Evolutionary conservation across 2,888 invertebrate species (phyloP).

Genomic region (Reticulitermes lucifugus): DNA sequence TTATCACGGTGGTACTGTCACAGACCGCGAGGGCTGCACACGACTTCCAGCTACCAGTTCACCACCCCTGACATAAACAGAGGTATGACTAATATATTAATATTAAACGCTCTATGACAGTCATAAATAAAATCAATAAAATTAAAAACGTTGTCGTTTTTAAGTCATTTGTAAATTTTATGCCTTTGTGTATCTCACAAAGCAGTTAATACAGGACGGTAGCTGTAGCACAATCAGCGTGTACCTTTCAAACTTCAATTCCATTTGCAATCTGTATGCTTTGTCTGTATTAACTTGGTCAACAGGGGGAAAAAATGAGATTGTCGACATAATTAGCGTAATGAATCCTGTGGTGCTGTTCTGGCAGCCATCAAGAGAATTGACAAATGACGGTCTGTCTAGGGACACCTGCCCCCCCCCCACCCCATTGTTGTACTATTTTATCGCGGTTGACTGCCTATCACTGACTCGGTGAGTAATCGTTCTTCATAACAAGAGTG

Average conservation of each 20-base stretch:
- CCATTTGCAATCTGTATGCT: not conserved
- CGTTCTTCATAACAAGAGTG: slow-evolving; percentile 46
- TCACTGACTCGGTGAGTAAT: slow-evolving; percentile 49
- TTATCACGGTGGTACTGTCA: no score
- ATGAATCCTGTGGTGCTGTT: slow-evolving; percentile 41
- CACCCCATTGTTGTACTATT: slow-evolving; percentile 22
- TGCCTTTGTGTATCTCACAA: no score
- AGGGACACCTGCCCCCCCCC: slow-evolving; percentile 47
- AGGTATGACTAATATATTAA: no score
- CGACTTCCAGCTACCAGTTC: no score
- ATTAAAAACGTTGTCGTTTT: no score
- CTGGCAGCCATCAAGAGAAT: slow-evolving; percentile 29
- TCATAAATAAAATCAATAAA: no score
- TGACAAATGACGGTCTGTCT: slow-evolving; percentile 49
- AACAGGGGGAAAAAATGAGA: slow-evolving; percentile 20
- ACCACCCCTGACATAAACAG: no score
- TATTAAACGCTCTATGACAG: no score
- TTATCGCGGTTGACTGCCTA: slow-evolving; percentile 45
- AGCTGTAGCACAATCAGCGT: not conserved
- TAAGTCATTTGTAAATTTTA: no score
- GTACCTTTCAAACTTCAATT: slow-evolving; percentile 4
- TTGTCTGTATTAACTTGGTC: not conserved
- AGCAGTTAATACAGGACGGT: no score
- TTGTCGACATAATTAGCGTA: slow-evolving; percentile 49
- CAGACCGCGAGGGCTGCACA: no score